phyloP scores from a whole-genome alignment of 2,797 vertebrate species.

The Echiichthys vipera region DNA sequence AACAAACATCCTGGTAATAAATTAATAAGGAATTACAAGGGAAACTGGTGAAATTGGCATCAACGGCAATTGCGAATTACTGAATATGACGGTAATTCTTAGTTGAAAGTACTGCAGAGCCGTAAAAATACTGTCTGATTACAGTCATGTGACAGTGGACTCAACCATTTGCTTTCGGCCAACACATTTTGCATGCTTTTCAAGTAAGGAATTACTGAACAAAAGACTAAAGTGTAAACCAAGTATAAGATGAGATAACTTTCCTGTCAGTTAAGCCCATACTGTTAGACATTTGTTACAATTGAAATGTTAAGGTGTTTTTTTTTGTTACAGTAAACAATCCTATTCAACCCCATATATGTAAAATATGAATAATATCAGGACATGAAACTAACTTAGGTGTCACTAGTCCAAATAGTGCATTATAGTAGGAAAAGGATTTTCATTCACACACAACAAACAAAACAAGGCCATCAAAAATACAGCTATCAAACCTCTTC shows the following conservation, averaged over 20 bases:
- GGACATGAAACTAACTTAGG: constrained; percentile 26
- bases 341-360: constrained; percentile 10
- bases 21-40: constrained; percentile 28
- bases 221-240: constrained; percentile 7
- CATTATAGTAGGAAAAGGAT: constrained; percentile 31
- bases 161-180: constrained; percentile 21
- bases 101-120: constrained; percentile 5
- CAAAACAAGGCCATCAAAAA: constrained; percentile 44
- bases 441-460: constrained; percentile 41
- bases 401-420: constrained; percentile 52
- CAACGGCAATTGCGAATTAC: background rate
- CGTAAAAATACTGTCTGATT: constrained; percentile 32
- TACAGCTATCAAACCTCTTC: constrained; percentile 53
- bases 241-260: constrained; percentile 6
- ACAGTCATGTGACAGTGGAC: constrained; percentile 38
- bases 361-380: constrained; percentile 24
- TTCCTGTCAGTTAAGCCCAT: constrained; percentile 13
- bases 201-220: constrained; percentile 37
- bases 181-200: constrained; percentile 33
- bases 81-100: background rate
- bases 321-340: constrained; percentile 30
- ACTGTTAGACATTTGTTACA: constrained; percentile 15
- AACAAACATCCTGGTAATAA: constrained; percentile 13
- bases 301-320: constrained; percentile 3
- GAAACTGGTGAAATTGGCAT: constrained; percentile 19